Percentiles rank a stretch among this genome's conserved stretches.
Conservation (phyloP, 2,113 vertebrate genomes). For the Melanostigma gelatinosum region DNA sequence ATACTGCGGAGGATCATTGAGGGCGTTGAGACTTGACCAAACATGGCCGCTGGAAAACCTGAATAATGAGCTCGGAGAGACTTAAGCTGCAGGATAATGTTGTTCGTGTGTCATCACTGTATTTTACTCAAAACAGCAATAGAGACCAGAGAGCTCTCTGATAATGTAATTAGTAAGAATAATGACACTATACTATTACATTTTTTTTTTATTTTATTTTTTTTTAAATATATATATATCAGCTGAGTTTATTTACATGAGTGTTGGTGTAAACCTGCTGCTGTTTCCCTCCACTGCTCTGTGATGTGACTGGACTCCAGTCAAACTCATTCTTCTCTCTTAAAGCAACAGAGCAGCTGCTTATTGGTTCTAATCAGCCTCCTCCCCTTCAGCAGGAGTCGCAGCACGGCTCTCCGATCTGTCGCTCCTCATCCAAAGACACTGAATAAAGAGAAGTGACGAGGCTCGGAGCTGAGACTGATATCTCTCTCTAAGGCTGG, state of each 20-base stretch:
- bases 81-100: no score
- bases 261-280: neutral
- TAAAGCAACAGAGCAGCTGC: neutral
- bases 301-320: neutral
- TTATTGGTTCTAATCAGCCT: neutral
- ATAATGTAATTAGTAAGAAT: no score
- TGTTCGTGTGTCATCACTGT: no score
- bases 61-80: no score
- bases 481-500: slow-evolving; percentile 19
- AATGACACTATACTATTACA: neutral
- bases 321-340: slow-evolving; percentile 9
- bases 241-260: neutral
- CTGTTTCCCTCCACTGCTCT: neutral
- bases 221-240: no score
- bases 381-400: slow-evolving; percentile 19
- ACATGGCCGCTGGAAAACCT: no score
- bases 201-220: no score
- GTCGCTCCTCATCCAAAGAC: slow-evolving; percentile 14
- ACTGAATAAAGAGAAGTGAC: slow-evolving; percentile 2
- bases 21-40: no score
- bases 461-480: neutral
- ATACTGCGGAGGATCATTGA: neutral
- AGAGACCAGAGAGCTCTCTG: no score
- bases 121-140: no score
- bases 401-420: slow-evolving; percentile 14